A percentile compares a stretch with the other conserved stretches of the same genome.
These are phyloP conservation scores for Andricus quercusramuli DNA, from an alignment of 2,888 invertebrate species.

Conservation along the genomic window DNA sequence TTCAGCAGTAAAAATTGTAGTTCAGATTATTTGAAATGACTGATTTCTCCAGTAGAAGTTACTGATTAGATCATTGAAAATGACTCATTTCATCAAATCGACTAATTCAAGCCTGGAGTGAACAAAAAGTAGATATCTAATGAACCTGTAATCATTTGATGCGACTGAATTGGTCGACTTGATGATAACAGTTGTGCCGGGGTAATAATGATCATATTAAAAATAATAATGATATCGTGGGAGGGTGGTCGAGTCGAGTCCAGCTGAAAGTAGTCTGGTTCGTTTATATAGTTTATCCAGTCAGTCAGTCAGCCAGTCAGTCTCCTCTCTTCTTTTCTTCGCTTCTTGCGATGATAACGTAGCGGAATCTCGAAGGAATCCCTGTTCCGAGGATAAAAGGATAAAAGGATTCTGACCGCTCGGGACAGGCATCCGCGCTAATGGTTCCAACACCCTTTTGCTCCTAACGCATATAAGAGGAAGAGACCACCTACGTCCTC, in stretches of 20 bases:
- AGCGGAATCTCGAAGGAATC: conserved; percentile 55
- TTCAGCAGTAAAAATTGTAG: too few species aligned
- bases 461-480: conserved; percentile 61
- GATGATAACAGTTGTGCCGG: conserved; percentile 67
- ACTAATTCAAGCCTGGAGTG: too few species aligned
- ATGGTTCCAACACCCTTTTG: conserved; percentile 73
- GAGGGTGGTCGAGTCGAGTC: conserved; percentile 59
- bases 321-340: conserved; percentile 32
- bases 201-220: conserved; percentile 13
- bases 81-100: too few species aligned
- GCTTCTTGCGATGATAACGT: conserved; percentile 46
- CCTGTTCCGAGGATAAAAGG: conserved; percentile 53
- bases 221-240: conserved; percentile 62
- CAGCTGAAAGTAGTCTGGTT: conserved; percentile 22
- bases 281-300: not conserved
- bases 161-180: conserved; percentile 68
- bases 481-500: conserved; percentile 64
- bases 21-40: too few species aligned
- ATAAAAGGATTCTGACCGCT: conserved; percentile 60
- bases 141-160: too few species aligned
- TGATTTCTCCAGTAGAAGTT: too few species aligned
- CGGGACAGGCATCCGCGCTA: conserved; percentile 72
- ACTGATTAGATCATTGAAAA: too few species aligned
- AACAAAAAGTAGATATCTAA: too few species aligned
- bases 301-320: not conserved